Conservation (phyloP, 2,113 vertebrate species). For the Cyphomyrus discorhynchus region DNA sequence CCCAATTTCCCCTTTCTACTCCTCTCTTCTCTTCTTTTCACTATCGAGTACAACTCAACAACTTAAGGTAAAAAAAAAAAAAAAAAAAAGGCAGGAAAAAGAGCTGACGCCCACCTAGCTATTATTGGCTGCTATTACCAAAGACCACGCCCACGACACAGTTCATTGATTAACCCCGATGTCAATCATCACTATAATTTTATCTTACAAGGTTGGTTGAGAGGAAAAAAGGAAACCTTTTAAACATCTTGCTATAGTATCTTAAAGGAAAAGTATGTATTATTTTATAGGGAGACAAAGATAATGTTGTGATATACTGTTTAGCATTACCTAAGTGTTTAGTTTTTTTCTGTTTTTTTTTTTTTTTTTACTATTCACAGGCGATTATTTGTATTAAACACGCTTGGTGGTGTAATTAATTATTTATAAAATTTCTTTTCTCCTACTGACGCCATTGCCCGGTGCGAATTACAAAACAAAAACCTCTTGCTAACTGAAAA, state of each 20-base stretch:
- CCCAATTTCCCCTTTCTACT: slow-evolving; percentile 50
- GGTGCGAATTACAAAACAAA: neutral
- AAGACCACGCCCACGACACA: slow-evolving; percentile 41
- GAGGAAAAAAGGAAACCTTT: slow-evolving; percentile 12
- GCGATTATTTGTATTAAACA: neutral
- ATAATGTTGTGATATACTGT: neutral
- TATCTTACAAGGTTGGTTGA: slow-evolving; percentile 61
- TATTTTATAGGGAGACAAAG: neutral
- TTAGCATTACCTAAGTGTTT: neutral
- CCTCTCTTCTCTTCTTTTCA: slow-evolving; percentile 52
- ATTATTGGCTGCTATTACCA: slow-evolving; percentile 38
- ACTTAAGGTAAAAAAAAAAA: slow-evolving; percentile 1
- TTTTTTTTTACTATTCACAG: neutral
- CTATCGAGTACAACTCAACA: slow-evolving; percentile 41
- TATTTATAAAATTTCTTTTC: neutral
- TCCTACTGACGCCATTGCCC: neutral
- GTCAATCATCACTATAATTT: slow-evolving; percentile 55
- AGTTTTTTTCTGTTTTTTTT: neutral
- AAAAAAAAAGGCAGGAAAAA: neutral
- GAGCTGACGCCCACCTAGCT: slow-evolving; percentile 20
- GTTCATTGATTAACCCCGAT: slow-evolving; percentile 44
- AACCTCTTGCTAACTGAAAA: neutral
- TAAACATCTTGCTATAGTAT: neutral
- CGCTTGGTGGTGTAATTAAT: neutral
- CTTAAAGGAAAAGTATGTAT: slow-evolving; percentile 8